Evolutionary conservation across 2,113 vertebrate genomes (phyloP).

Genomic region (Stegostoma tigrinum): DNA sequence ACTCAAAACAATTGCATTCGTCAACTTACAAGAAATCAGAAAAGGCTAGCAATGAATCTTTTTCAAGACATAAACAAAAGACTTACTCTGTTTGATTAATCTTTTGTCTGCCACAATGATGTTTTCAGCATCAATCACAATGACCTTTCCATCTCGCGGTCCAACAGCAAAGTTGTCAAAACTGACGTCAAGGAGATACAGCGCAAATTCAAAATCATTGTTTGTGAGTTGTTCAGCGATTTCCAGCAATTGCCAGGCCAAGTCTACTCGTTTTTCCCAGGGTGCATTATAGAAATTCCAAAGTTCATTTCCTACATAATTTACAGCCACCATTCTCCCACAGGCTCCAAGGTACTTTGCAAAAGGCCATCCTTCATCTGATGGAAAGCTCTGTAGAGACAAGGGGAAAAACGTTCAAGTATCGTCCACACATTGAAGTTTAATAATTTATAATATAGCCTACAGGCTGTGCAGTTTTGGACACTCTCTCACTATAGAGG

Average conservation of each 20-base stretch:
- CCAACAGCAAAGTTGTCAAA: constrained; percentile 98
- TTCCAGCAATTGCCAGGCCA: constrained; percentile 94
- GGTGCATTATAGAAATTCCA: constrained; percentile 95
- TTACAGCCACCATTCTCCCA: constrained; percentile 93
- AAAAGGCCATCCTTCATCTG: constrained; percentile 96
- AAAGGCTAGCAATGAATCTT: not conserved
- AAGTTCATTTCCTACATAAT: constrained; percentile 93
- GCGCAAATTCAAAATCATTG: constrained; percentile 98
- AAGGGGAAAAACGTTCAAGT: constrained; percentile 36
- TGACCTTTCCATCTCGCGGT: constrained; percentile 89
- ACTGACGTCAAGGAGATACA: constrained; percentile 97
- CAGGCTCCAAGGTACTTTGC: constrained; percentile 96
- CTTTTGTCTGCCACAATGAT: constrained; percentile 96
- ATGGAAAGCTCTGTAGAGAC: constrained; percentile 81
- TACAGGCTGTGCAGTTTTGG: not conserved
- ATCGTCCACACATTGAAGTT: not conserved
- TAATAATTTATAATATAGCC: constrained; percentile 28
- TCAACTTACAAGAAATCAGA: not conserved
- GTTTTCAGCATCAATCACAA: constrained; percentile 96
- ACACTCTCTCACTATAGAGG: not conserved
- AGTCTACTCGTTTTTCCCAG: constrained; percentile 89
- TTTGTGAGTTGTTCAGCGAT: constrained; percentile 97
- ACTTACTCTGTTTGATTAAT: constrained; percentile 95
- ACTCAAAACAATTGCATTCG: not conserved
- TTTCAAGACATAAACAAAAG: constrained; percentile 36